Evolutionary conservation across 2,113 vertebrate species (phyloP), one percentile per base, ranked within the genome.

Genomic region (Heterotilapia buettikoferi): DNA sequence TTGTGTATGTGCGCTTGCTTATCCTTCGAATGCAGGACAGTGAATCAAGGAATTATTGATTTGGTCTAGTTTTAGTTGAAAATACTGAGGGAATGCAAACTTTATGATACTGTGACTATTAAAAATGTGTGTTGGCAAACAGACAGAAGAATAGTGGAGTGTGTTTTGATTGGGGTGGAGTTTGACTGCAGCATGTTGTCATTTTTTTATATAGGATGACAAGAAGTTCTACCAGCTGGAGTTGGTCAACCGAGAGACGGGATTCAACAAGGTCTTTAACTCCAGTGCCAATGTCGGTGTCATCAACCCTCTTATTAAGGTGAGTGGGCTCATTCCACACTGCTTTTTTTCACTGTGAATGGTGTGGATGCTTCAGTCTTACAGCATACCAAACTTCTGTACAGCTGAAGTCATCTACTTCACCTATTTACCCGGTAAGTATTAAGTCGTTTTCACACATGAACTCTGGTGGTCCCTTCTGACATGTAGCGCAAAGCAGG

Each of bases 141-240:
- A 31, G 45, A 31, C 26, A 3, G 45, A 76, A 50, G 16, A n/a
- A 29, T 0, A 52, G 45, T 31, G 6, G 26, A 33, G 45, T 8
- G 73, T 4, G 38, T 4, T 1, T 13, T 66, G 61, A 66, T 61
- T 47, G 45, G 7, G 47, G 36, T 53, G 12, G 10, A n/a, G 5
- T 73, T 47, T 47, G 24, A 12, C 38, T 33, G 31, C 2, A 24
- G 0, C 6, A 2, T 4, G 8, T 21, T 3, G 5, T 38, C 26
- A 10, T 40, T 78, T 45, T 19, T 56, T 26, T n/a, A 92, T 45
- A 90, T 94, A 99, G 99, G 99, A 99, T 63, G 98, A 99, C 96
- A 99, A 99, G 97, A 99, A 99, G 95, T 98, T 99, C 95, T 99
- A 98, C 96, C 98, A 99, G 94, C 94, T 99, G 97, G 99, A 99